Evolutionary conservation across 2,888 invertebrate genomes (phyloP).

Genomic region (Cephus spinipes): DNA sequence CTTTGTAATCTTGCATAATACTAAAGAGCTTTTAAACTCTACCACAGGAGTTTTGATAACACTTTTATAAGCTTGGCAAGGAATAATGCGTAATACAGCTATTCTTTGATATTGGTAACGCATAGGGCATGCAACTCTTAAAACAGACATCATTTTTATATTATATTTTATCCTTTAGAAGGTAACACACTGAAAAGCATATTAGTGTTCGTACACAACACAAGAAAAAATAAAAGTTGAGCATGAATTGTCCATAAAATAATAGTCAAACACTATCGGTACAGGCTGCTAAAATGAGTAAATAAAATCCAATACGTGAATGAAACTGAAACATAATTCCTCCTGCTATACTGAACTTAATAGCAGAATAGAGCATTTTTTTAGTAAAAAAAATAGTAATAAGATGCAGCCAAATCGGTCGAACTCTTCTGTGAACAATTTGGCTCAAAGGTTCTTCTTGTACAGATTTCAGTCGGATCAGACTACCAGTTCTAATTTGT

Average conservation of each 20-base stretch:
- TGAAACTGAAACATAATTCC: constrained; percentile 47
- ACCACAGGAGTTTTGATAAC: not conserved
- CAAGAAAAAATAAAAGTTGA: no score
- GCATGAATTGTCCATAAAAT: not conserved
- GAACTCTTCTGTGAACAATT: constrained; percentile 22
- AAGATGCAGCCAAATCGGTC: constrained; percentile 45
- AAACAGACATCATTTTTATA: constrained; percentile 17
- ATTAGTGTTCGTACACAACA: not conserved
- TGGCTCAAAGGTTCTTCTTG: not conserved
- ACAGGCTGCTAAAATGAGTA: constrained; percentile 44
- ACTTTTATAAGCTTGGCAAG: constrained; percentile 6
- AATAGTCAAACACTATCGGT: constrained; percentile 38
- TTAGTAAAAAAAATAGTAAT: constrained; percentile 47
- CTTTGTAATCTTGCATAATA: not conserved
- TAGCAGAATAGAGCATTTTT: constrained; percentile 46
- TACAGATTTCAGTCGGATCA: constrained; percentile 23
- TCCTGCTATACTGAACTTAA: constrained; percentile 41
- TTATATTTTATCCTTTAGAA: not conserved
- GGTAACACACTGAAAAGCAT: not conserved
- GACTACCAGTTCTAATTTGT: constrained; percentile 28
- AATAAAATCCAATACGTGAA: constrained; percentile 40
- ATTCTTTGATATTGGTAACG: not conserved
- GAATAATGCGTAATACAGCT: constrained; percentile 9
- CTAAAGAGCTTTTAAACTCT: not conserved
- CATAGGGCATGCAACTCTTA: constrained; percentile 12